These are phyloP conservation scores for Patella ulyssiponensis DNA, from an alignment of 2,888 invertebrate genomes.

Conservation along the genomic window DNA sequence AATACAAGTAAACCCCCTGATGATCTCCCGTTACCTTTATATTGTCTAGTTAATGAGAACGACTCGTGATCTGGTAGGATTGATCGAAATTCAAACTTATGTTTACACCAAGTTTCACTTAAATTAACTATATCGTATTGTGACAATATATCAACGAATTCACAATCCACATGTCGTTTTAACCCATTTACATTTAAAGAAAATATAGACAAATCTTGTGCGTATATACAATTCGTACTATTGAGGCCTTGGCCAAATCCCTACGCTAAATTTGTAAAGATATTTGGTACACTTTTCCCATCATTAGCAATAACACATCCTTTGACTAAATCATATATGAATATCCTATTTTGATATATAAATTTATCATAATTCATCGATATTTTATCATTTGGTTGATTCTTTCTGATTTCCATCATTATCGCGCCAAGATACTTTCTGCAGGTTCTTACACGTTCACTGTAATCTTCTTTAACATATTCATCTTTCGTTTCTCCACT, in stretches of 20 bases:
- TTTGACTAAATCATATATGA: neutral
- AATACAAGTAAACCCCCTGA: neutral
- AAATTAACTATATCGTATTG: conserved; percentile 1
- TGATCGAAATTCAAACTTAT: neutral
- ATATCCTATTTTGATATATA: neutral
- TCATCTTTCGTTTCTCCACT: neutral
- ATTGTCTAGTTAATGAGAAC: neutral
- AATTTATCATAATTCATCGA: neutral
- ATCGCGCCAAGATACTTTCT: neutral
- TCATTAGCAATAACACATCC: neutral
- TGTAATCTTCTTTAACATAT: neutral
- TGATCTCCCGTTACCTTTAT: neutral
- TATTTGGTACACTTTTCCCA: conserved; percentile 8
- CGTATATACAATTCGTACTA: no score
- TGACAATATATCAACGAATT: neutral
- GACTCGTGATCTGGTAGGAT: neutral
- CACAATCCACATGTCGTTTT: neutral
- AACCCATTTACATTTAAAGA: conserved; percentile 5
- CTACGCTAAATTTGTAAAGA: neutral
- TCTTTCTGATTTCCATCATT: neutral
- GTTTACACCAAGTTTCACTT: conserved; percentile 2
- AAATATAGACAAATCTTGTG: neutral
- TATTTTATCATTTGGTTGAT: neutral
- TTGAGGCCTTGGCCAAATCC: neutral
- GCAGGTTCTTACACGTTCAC: neutral